A percentile compares a stretch with the other conserved stretches of the same genome.
phyloP scores from a whole-genome alignment of 2,888 invertebrate genomes.

The Lapara coniferarum region DNA sequence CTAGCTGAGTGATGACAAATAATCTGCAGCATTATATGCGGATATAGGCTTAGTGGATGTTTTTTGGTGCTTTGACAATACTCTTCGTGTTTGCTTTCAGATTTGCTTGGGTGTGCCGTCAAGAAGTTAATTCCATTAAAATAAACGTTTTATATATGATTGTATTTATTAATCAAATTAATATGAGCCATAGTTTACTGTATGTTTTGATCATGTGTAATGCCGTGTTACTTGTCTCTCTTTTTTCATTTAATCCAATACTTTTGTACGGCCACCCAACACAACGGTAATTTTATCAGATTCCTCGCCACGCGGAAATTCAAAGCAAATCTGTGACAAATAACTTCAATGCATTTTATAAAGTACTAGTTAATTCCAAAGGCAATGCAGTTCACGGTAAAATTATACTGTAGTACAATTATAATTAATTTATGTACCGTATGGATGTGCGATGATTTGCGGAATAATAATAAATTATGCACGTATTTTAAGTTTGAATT shows the following conservation, averaged over 20 bases:
- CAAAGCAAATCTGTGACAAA: conserved; percentile 4
- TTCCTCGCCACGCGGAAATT: neutral
- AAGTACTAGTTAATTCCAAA: conserved; percentile 8
- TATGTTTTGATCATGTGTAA: too few species aligned
- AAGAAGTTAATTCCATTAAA: neutral
- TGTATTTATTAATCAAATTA: neutral
- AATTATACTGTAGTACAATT: conserved; percentile 18
- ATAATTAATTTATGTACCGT: conserved; percentile 33
- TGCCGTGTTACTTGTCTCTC: too few species aligned
- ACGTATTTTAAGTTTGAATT: conserved; percentile 5
- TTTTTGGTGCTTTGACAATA: conserved; percentile 19
- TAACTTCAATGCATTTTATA: neutral
- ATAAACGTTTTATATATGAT: too few species aligned
- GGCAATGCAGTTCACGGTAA: conserved; percentile 11
- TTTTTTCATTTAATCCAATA: too few species aligned
- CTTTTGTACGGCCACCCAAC: too few species aligned
- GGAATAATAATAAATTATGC: conserved; percentile 39
- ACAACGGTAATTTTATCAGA: too few species aligned
- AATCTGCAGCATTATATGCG: neutral
- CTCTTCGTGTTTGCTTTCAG: neutral
- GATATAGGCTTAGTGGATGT: neutral
- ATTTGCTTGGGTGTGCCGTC: neutral
- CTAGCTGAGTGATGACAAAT: conserved; percentile 3
- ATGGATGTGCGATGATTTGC: conserved; percentile 37
- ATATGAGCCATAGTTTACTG: too few species aligned